phyloP scores from a whole-genome alignment of 2,888 invertebrate genomes.

The Galeruca laticollis region DNA sequence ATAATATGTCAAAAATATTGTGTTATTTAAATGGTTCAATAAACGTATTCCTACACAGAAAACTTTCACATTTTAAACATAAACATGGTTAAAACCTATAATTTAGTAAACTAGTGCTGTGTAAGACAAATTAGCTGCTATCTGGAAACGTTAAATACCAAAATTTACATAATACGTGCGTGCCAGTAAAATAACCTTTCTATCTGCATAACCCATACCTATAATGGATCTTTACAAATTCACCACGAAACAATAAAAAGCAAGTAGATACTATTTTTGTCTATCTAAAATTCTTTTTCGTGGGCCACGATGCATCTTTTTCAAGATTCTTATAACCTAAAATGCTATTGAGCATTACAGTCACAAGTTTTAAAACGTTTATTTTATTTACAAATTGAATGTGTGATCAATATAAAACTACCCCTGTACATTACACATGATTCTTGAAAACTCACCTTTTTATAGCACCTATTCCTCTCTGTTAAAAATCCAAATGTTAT shows the following conservation, averaged over 20 bases:
- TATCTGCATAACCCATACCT: conserved; percentile 27
- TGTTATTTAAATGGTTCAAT: too few species aligned
- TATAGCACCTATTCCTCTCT: conserved; percentile 47
- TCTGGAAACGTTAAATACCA: conserved; percentile 18
- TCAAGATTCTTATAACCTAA: conserved; percentile 21
- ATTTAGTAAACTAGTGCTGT: conserved; percentile 5
- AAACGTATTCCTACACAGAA: background rate
- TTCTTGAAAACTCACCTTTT: conserved; percentile 46
- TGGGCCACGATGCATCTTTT: conserved; percentile 23
- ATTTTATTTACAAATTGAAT: background rate
- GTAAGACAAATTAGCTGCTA: conserved; percentile 25
- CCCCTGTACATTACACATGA: conserved; percentile 14
- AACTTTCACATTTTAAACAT: background rate
- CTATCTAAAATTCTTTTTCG: conserved; percentile 13
- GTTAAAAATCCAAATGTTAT: conserved; percentile 56
- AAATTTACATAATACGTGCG: conserved; percentile 30
- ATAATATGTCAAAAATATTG: too few species aligned
- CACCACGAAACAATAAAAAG: conserved; percentile 11
- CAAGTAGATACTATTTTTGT: conserved; percentile 18
- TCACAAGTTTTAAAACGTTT: background rate
- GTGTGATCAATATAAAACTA: background rate
- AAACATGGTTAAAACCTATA: conserved; percentile 8
- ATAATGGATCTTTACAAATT: conserved; percentile 14
- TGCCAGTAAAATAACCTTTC: conserved; percentile 18
- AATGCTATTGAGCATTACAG: conserved; percentile 1